A percentile compares a stretch with the other conserved stretches of the same genome.
Evolutionary conservation across 2,888 invertebrate genomes (phyloP).

Genomic region (Elysia crispata): DNA sequence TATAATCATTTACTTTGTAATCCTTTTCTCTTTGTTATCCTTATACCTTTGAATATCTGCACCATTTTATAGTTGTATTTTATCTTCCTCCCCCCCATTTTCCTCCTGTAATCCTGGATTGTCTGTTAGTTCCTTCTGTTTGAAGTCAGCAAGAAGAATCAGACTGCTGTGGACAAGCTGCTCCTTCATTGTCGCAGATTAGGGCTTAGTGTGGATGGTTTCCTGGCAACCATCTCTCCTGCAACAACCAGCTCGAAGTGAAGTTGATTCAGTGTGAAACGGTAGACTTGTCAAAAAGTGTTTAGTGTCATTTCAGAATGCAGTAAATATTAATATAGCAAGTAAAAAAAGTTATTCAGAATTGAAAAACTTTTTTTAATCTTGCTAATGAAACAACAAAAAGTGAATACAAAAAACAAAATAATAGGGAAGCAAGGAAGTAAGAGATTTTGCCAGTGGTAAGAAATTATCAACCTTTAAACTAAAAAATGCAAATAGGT

Average conservation of each 20-base stretch:
- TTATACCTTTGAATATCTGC: background rate
- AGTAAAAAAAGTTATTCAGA: no score
- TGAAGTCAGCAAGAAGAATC: slow-evolving; percentile 62
- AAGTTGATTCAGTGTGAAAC: background rate
- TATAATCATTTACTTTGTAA: background rate
- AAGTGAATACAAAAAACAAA: no score
- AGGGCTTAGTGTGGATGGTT: slow-evolving; percentile 63
- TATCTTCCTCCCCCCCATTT: background rate
- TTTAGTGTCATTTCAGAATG: background rate
- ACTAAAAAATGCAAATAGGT: no score
- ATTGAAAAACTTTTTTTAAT: no score
- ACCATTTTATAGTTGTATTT: background rate
- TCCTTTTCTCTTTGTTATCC: background rate
- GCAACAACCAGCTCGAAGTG: no score
- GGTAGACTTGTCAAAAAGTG: no score
- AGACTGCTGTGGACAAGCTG: slow-evolving; percentile 57
- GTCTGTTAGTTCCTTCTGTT: slow-evolving; percentile 66
- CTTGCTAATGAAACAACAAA: no score
- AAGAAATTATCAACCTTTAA: no score
- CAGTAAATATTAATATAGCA: no score
- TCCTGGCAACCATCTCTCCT: slow-evolving; percentile 55
- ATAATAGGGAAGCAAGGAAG: no score
- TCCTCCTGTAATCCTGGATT: slow-evolving; percentile 10
- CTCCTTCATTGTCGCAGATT: slow-evolving; percentile 59
- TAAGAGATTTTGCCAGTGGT: no score